Base-by-base conservation (phyloP, 2,113 vertebrate genomes). In the Rhynchomys soricoides region DNA sequence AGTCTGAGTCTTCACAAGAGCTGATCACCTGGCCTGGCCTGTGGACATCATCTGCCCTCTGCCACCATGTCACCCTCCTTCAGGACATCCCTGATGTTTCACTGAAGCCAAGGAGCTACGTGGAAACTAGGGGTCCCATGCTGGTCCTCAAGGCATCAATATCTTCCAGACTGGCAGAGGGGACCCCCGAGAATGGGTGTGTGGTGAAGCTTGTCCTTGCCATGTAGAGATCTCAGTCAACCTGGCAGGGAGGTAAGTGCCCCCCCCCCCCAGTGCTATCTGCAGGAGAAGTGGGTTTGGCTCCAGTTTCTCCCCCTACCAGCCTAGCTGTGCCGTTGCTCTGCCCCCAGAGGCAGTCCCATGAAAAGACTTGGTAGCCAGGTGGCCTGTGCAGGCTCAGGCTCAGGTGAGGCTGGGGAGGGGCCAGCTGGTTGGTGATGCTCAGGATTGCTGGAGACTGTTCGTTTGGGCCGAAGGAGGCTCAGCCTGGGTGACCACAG, bases 311-410 rank as follows among this genome's bases (percentile, higher is more conserved):
- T 21, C 22, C 29, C 64, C 45, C 52, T 21, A 7, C 52, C 52
- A 24, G 52, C 21, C 50, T 50, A 7, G 1, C 4, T 12, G 9
- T 0, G 11, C 31, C 29, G 6, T 4, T 5, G 48, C 50, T 9
- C n/a, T 8, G 13, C 34, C 77, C 74, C 86, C 82, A 64, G 66
- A 70, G 86, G 75, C 79, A 52, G 89, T 79, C 86, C 43, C 45
- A 1, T 1, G 34, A 21, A 91, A 66, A 83, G 29, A 66, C 75
- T 66, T n/a, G 43, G 52, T 48, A 78, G 91, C 45, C 0, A 1
- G 17, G 86, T 11, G 62, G 8, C n/a, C 57, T 21, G 37, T 12
- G 8, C 29, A 40, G 71, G 71, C 50, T 26, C 34, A 50, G 57
- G 74, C 12, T 86, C 59, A 40, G 88, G 45, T 12, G 89, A 75